Base-by-base conservation (phyloP, 2,797 vertebrate genomes). In the Catamblyrhynchus diadema region DNA sequence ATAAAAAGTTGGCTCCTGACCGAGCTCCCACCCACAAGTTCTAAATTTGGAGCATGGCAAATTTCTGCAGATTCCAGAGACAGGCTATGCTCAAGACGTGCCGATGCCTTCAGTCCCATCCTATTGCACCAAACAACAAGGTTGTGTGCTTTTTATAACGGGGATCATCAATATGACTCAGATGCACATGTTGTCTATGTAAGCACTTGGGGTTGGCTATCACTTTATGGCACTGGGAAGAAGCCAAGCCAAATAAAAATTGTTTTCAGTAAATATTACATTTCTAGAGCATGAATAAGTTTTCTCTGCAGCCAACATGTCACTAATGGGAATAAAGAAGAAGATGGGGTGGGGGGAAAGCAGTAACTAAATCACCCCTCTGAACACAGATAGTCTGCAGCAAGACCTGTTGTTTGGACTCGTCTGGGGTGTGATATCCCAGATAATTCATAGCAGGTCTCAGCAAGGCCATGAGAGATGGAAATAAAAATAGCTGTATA, bases 21-120 rank as follows among this genome's bases (percentile, higher is more conserved):
- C 62, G 86, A 81, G 91, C 57, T 95, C 97, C 97, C 67, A 77
- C 96, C 97, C 96, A 96, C 84, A 66, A 96, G 94, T 93, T 95
- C 97, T 98, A 98, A 98, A 97, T 98, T 98, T 97, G 97, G 98
- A 98, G 90, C 94, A 93, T 74, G 95, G 96, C 96, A 95, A 91
- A 97, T 98, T 97, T 96, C 96, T 95, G 79, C 88, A 93, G 93
- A 97, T 97, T 97, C 92, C 93, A 96, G 90, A 96, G 91, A 74
- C 77, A 94, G 90, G 73, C 93, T 94, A 93, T 70, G 95, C 89
- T 95, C 39, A 64, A 93, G 96, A 96, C 73, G 94, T 97, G 96
- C 96, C 85, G 93, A 91, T 88, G 90, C 60, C 69, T 96, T 61
- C 82, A 84, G 94, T 93, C 95, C 92, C 81, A 82, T 91, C 86